Base-by-base conservation (phyloP, 2,113 vertebrate species). In the Halcyon senegalensis region DNA sequence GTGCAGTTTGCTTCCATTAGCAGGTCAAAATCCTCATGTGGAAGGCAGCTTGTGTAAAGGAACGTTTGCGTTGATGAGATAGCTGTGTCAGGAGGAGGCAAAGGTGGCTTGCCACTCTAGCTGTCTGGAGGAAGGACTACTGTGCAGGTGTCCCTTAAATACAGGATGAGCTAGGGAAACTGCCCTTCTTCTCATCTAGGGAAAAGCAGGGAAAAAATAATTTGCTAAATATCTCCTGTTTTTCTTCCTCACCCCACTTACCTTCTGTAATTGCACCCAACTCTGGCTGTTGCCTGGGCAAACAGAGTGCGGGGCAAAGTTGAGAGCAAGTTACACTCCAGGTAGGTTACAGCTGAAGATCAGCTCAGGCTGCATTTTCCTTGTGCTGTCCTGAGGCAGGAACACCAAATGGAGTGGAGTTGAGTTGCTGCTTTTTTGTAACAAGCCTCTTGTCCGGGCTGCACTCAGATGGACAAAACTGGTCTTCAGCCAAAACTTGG, bases 291-390 rank as follows among this genome's bases (percentile, higher is more conserved):
- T 16, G 7, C 27, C 56, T 0, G 1, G 70, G 48, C 41, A 46
- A 62, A 41, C 0, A 0, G 67, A 31, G 9, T 0, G 1, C 60
- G n/a, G n/a, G 35, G 31, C 62, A 59, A 39, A n/a, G 43, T 9
- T 79, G 43, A 82, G 63, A 86, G 24, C 44, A 41, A 55, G 27
- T 20, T 46, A 16, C 66, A 9, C 15, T 56, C 20, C 48, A 59
- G 62, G 31, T 41, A 10, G 67, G 82, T 79, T 75, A 44, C 8
- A 13, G 44, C 1, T 76, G 44, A 68, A 83, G 63, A 46, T 73
- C 46, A 77, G 48, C 35, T 56, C 1, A 0, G 18, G 24, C 35
- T 82, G 39, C 3, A 0, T 58, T 48, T 79, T 53, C 27, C 19
- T 70, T 7, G 0, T 48, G 44, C 28, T 76, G 28, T 19, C 28